Evolutionary conservation across 2,113 vertebrate species (phyloP), one percentile per base, ranked within the genome.

Genomic region (Progne subis): DNA sequence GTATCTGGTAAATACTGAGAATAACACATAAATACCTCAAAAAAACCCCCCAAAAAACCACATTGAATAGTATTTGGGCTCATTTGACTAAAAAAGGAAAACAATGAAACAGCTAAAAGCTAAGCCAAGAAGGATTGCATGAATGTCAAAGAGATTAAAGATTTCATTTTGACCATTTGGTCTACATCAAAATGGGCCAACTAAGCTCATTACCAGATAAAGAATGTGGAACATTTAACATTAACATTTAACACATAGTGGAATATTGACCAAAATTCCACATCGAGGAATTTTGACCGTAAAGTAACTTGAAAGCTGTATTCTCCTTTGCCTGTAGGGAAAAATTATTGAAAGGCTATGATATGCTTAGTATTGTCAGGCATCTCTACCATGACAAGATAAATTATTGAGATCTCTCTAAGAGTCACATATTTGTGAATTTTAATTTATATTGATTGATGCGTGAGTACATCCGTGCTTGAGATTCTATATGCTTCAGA

Each of bases 91-190:
- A 74, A 25, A 72, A 49, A 80, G 12, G 9, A 25, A 53, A 64
- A 20, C 7, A 49, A 4, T 7, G 5, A 74, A 82, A 57, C 17
- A n/a, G 2, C 31, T 65, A 32, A 86, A 90, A 86, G 12, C 14
- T 72, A 70, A 50, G 21, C 4, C 16, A 8, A 81, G 16, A 64
- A 86, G 53, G 16, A 50, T 52, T 76, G 6, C 17, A 25, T 88
- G 26, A 81, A 46, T 55, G 47, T 60, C 39, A 94, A 80, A 69
- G 60, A 86, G 20, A 88, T 75, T n/a, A 86, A 93, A 88, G 18
- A 81, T 81, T 92, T 77, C 5, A 63, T 93, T 97, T 86, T 85
- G 47, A 59, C 59, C 43, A 64, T 74, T 94, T 81, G 43, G 14
- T 70, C 64, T 90, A n/a, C 13, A 86, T 59, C 43, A 90, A 63